Conservation (phyloP, 2,113 vertebrate species). For the Propithecus coquereli region DNA sequence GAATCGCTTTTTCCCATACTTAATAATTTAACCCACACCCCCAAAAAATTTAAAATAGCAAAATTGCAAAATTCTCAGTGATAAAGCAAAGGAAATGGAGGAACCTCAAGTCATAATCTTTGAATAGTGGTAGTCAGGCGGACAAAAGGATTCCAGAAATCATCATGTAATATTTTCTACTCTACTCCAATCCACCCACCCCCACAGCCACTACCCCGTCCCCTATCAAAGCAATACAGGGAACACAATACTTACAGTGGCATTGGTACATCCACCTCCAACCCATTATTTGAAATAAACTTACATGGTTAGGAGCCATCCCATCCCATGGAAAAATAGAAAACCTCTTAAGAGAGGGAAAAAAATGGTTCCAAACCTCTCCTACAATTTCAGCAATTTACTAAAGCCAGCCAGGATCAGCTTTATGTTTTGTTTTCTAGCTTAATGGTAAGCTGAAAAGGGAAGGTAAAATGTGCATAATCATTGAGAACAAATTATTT, state of each 20-base stretch:
- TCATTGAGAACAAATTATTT: neutral
- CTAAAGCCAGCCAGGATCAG: neutral
- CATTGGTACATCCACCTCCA: neutral
- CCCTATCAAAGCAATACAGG: neutral
- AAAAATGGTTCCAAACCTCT: neutral
- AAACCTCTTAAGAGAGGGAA: neutral
- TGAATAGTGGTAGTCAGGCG: neutral
- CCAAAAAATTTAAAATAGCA: neutral
- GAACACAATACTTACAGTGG: neutral
- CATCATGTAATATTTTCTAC: too few relatives aligned
- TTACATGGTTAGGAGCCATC: neutral
- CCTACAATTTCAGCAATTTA: neutral
- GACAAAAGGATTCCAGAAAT: neutral
- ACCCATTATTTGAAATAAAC: neutral
- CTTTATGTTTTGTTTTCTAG: neutral
- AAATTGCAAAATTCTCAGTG: neutral
- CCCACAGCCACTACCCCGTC: neutral
- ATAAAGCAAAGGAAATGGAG: neutral
- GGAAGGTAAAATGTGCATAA: neutral
- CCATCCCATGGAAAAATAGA: neutral
- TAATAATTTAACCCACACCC: neutral
- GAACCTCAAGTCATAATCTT: neutral
- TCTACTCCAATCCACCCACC: fast-evolving
- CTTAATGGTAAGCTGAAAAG: neutral
- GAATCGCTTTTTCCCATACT: neutral